phyloP scores from a whole-genome alignment of 2,888 invertebrate species.

The Pyrocoelia pectoralis region DNA sequence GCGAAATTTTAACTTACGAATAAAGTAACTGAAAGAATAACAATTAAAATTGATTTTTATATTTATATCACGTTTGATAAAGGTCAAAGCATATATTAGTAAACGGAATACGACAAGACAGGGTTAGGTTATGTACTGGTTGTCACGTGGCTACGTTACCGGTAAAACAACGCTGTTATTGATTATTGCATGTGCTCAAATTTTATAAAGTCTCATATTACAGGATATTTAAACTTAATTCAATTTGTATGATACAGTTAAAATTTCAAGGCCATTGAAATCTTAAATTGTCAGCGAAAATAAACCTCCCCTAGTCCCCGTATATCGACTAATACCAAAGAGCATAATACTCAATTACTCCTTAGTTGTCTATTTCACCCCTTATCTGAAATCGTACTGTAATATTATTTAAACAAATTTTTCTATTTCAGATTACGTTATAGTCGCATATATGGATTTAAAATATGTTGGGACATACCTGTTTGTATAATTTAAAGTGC shows the following conservation, averaged over 20 bases:
- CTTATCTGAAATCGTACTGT: too few relatives aligned
- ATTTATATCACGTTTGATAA: constrained; percentile 40
- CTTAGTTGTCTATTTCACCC: too few relatives aligned
- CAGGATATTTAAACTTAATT: constrained; percentile 10
- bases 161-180: constrained; percentile 28
- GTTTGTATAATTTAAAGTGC: too few relatives aligned
- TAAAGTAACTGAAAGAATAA: constrained; percentile 28
- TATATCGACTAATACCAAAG: too few relatives aligned
- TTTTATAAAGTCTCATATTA: constrained; percentile 8
- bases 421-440: too few relatives aligned
- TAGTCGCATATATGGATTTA: too few relatives aligned
- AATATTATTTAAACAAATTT: too few relatives aligned
- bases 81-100: constrained; percentile 40
- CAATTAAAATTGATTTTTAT: constrained; percentile 43
- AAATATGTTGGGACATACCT: too few relatives aligned
- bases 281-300: neutral
- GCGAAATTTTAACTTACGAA: constrained; percentile 21
- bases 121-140: constrained; percentile 38
- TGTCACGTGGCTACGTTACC: constrained; percentile 37
- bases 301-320: too few relatives aligned
- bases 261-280: neutral
- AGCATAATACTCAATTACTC: too few relatives aligned
- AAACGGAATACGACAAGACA: constrained; percentile 31
- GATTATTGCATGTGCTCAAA: constrained; percentile 29
- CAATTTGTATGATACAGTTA: neutral